These are phyloP conservation scores for Argyresthia albistria DNA, from an alignment of 2,888 invertebrate genomes.

Conservation along the genomic window DNA sequence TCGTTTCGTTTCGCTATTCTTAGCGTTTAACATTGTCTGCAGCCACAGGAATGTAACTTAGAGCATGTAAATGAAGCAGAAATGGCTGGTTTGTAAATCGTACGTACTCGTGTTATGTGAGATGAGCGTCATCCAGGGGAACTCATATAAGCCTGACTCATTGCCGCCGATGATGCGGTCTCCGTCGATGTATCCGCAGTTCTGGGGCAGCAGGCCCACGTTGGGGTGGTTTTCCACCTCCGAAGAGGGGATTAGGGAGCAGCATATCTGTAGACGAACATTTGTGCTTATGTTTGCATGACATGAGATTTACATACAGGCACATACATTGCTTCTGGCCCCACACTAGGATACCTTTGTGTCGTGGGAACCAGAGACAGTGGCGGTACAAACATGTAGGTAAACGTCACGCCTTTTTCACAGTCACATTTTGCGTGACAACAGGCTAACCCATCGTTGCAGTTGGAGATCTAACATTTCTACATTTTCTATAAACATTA, in stretches of 20 bases:
- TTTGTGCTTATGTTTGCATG: no score
- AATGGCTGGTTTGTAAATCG: background rate
- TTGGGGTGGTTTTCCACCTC: conserved; percentile 28
- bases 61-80: background rate
- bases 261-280: conserved; percentile 1
- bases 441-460: background rate
- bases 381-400: no score
- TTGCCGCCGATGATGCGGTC: conserved; percentile 68
- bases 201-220: conserved; percentile 13
- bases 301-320: no score
- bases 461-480: background rate
- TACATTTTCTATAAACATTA: no score
- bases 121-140: conserved; percentile 77
- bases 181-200: conserved; percentile 59
- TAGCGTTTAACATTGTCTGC: no score
- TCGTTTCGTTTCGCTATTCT: no score
- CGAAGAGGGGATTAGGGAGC: conserved; percentile 1
- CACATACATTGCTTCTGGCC: no score
- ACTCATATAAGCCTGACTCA: conserved; percentile 64
- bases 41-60: no score
- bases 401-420: no score
- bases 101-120: conserved; percentile 40
- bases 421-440: no score
- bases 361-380: no score
- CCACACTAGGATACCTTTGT: no score